phyloP scores from a whole-genome alignment of 2,797 vertebrate species.

The Gymnoscopelus microlampas region DNA sequence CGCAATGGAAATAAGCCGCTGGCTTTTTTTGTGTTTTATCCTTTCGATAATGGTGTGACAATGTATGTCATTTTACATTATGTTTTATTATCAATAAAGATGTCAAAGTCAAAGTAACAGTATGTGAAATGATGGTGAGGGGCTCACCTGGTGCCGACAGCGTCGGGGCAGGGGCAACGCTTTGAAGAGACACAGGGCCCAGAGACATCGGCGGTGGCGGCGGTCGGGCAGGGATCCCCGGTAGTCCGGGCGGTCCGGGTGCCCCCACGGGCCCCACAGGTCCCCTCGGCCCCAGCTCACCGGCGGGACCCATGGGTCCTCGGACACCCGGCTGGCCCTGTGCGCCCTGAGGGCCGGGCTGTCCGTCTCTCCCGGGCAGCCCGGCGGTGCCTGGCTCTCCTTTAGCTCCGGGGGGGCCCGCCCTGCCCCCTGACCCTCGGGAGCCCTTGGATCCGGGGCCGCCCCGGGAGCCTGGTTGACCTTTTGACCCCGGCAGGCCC shows the following conservation, averaged over 20 bases:
- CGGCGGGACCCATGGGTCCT: conserved; percentile 88
- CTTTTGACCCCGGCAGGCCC: conserved; percentile 89
- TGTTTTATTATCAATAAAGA: no score
- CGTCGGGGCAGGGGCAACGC: conserved; percentile 66
- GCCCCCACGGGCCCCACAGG: conserved; percentile 86
- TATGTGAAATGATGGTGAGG: background rate
- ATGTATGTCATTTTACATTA: no score
- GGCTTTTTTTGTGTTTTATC: no score
- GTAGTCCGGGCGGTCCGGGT: conserved; percentile 85
- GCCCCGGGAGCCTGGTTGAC: conserved; percentile 88
- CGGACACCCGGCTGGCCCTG: conserved; percentile 88
- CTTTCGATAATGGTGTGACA: no score
- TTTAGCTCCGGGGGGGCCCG: conserved; percentile 87
- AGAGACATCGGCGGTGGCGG: conserved; percentile 73
- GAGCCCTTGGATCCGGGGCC: conserved; percentile 90
- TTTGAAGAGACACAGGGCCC: conserved; percentile 83
- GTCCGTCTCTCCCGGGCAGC: conserved; percentile 89
- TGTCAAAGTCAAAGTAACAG: background rate
- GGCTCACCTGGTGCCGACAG: conserved; percentile 58
- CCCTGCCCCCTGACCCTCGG: conserved; percentile 92
- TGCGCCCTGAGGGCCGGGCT: conserved; percentile 86
- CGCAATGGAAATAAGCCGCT: no score
- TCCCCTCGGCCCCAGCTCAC: conserved; percentile 88
- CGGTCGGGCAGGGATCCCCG: conserved; percentile 78
- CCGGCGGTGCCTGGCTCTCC: conserved; percentile 90